Percentiles rank a stretch among this genome's conserved stretches.
These are phyloP conservation scores for Cotesia chilonis DNA, from an alignment of 1,140 invertebrate species.

Conservation along the genomic window DNA sequence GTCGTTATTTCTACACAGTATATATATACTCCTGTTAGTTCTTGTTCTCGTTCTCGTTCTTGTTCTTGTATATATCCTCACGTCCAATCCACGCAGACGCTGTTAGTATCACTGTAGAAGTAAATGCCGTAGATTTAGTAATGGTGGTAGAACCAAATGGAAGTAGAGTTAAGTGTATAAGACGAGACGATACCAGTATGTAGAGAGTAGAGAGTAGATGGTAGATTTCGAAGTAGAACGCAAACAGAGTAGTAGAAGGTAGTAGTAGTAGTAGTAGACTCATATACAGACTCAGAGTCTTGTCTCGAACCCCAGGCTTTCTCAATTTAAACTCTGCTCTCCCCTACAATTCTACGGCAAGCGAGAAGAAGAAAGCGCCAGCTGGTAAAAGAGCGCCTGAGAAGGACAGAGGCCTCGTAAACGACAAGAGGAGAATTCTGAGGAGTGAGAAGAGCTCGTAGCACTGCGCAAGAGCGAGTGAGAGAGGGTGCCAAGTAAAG, in stretches of 20 bases:
- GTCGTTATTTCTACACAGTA: slow-evolving; percentile 12
- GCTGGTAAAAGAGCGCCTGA: not conserved
- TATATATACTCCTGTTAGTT: not conserved
- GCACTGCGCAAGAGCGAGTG: not conserved
- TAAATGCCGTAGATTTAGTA: not conserved
- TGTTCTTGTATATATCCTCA: slow-evolving; percentile 1
- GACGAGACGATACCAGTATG: slow-evolving; percentile 33
- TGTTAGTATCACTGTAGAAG: not conserved
- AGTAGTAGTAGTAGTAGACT: slow-evolving; percentile 36
- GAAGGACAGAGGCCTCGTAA: not conserved
- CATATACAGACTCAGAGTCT: slow-evolving; percentile 23
- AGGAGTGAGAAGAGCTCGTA: not conserved
- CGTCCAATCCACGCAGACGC: not conserved
- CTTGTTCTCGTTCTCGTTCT: slow-evolving; percentile 11
- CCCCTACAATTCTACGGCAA: slow-evolving; percentile 42
- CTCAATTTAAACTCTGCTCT: slow-evolving; percentile 57
- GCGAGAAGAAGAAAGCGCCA: not conserved
- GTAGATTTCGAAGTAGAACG: slow-evolving; percentile 40
- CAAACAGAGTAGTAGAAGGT: slow-evolving; percentile 39
- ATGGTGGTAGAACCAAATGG: slow-evolving; percentile 13
- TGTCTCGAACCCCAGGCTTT: slow-evolving; percentile 47
- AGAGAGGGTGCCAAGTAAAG: slow-evolving; percentile 3
- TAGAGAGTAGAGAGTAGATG: no score
- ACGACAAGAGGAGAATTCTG: not conserved
- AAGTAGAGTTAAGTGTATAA: slow-evolving; percentile 31